Evolutionary conservation across 2,797 vertebrate genomes (phyloP).

Genomic region (Anguilla obscura): DNA sequence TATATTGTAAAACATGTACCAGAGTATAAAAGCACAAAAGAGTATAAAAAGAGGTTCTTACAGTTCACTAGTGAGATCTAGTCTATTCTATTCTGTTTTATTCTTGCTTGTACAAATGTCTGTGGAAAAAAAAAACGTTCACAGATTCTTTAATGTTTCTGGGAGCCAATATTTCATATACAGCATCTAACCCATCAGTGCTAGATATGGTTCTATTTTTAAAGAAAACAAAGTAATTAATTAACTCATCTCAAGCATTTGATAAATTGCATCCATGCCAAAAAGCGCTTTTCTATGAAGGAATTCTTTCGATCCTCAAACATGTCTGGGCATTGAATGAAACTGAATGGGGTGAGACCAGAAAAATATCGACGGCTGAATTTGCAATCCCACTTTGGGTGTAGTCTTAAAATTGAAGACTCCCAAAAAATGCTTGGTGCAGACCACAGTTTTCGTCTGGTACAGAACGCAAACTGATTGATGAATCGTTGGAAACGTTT

Average conservation of each 20-base stretch:
- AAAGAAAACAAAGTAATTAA: slow-evolving; percentile 44
- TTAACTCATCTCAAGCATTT: slow-evolving; percentile 39
- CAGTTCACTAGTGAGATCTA: background rate
- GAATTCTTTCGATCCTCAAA: slow-evolving; percentile 37
- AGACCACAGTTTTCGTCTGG: slow-evolving; percentile 44
- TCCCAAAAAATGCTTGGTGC: slow-evolving; percentile 32
- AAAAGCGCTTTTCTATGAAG: slow-evolving; percentile 37
- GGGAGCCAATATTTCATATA: background rate
- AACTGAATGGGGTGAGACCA: background rate
- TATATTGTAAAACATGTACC: background rate
- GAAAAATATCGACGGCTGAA: slow-evolving; percentile 37
- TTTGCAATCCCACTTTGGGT: slow-evolving; percentile 41
- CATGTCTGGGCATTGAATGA: slow-evolving; percentile 3
- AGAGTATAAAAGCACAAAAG: background rate
- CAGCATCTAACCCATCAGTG: slow-evolving; percentile 31
- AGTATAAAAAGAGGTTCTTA: background rate
- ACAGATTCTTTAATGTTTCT: slow-evolving; percentile 22
- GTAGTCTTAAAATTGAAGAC: slow-evolving; percentile 42
- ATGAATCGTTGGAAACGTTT: slow-evolving; percentile 54
- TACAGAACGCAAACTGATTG: slow-evolving; percentile 37
- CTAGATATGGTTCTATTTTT: slow-evolving; percentile 17
- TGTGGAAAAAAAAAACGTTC: background rate
- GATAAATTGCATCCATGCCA: background rate
- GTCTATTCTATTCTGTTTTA: too few species aligned
- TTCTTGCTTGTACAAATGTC: too few species aligned